Percentiles rank a stretch among this genome's conserved stretches.
Conservation (phyloP, 2,888 invertebrate genomes). For the Graphium colonna region DNA sequence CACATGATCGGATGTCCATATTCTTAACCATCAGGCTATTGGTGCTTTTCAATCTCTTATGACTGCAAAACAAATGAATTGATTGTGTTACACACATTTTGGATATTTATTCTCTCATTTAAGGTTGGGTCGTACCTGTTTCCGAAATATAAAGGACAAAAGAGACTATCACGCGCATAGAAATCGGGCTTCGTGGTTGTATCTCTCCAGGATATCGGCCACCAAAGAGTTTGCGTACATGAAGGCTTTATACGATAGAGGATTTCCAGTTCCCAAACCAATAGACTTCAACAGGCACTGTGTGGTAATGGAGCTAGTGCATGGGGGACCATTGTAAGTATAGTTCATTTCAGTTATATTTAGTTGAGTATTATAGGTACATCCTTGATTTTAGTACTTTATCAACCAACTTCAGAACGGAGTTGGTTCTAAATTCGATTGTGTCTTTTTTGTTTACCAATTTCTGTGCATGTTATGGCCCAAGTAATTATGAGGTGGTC, state of each 20-base stretch:
- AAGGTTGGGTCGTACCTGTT: slow-evolving; percentile 96
- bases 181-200: slow-evolving; percentile 95
- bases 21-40: too few species aligned
- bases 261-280: slow-evolving; percentile 97
- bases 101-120: slow-evolving; percentile 3
- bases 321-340: slow-evolving; percentile 89
- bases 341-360: neutral
- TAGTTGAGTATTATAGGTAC: too few species aligned
- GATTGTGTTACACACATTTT: too few species aligned
- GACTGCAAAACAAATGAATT: too few species aligned
- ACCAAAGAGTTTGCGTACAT: slow-evolving; percentile 98
- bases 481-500: too few species aligned
- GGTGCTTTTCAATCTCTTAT: too few species aligned
- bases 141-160: slow-evolving; percentile 96
- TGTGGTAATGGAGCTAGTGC: slow-evolving; percentile 96
- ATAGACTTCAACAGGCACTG: slow-evolving; percentile 97
- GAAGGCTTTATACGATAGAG: slow-evolving; percentile 93
- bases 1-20: too few species aligned
- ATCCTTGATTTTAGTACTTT: too few species aligned
- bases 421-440: too few species aligned
- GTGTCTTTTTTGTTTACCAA: too few species aligned
- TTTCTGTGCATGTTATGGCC: too few species aligned
- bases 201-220: slow-evolving; percentile 96
- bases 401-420: too few species aligned
- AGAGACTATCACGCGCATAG: slow-evolving; percentile 97